Percentiles rank a stretch among this genome's conserved stretches.
Conservation (phyloP, 2,113 vertebrate genomes). For the Acanthochromis polyacanthus region DNA sequence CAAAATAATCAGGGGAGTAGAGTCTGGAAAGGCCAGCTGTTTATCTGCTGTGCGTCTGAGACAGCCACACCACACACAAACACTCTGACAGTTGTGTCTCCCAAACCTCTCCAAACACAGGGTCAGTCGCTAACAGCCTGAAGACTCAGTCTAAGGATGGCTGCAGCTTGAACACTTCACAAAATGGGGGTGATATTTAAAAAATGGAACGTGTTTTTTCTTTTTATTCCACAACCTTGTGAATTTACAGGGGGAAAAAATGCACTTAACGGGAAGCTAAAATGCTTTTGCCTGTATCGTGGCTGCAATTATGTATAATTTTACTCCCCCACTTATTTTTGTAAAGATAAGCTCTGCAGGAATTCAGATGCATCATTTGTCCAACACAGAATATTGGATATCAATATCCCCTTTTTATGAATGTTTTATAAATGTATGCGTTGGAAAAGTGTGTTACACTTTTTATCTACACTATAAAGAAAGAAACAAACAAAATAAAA, state of each 20-base stretch:
- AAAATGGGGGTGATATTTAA: neutral
- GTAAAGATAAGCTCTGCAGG: neutral
- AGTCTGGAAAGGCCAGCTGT: slow-evolving; percentile 62
- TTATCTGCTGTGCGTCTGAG: slow-evolving; percentile 33
- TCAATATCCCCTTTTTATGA: too few relatives aligned
- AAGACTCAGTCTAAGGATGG: neutral
- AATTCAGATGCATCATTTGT: neutral
- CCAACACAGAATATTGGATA: too few relatives aligned
- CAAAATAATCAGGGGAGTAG: slow-evolving; percentile 57
- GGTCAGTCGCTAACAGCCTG: slow-evolving; percentile 10
- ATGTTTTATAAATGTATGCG: too few relatives aligned
- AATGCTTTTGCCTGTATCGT: too few relatives aligned
- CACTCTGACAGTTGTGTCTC: slow-evolving; percentile 16
- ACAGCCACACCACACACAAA: slow-evolving; percentile 15
- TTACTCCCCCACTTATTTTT: neutral
- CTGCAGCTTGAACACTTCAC: neutral
- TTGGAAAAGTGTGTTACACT: too few relatives aligned
- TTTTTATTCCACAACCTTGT: too few relatives aligned
- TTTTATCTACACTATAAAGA: too few relatives aligned
- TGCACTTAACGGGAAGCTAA: too few relatives aligned
- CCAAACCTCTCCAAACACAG: slow-evolving; percentile 25
- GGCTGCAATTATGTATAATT: too few relatives aligned
- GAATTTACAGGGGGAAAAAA: too few relatives aligned
- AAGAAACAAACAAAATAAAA: too few relatives aligned
- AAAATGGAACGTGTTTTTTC: neutral